Conservation (phyloP, 1,140 invertebrate genomes). For the Neelides sp. region DNA sequence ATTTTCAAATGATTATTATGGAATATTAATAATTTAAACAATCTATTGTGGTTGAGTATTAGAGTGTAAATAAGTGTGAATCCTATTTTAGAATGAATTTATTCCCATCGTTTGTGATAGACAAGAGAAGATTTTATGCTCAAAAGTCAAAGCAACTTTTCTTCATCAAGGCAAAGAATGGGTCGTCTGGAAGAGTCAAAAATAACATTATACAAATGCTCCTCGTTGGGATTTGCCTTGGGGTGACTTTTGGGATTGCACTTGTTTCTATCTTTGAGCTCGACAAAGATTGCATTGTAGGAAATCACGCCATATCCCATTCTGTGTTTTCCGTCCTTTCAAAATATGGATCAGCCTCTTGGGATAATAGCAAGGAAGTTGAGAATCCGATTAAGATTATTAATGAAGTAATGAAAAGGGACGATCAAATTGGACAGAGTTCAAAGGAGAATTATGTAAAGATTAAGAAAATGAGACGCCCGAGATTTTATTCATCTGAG, state of each 20-base stretch:
- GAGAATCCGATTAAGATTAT: background rate
- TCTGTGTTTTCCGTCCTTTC: background rate
- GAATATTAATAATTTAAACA: too few relatives aligned
- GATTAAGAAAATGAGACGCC: slow-evolving; percentile 39
- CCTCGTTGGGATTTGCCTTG: slow-evolving; percentile 17
- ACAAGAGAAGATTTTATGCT: slow-evolving; percentile 11
- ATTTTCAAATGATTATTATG: too few relatives aligned
- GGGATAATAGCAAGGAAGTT: background rate
- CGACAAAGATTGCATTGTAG: slow-evolving; percentile 1
- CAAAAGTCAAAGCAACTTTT: slow-evolving; percentile 11
- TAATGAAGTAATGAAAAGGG: background rate
- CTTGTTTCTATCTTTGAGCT: slow-evolving; percentile 12
- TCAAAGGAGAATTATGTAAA: slow-evolving; percentile 3
- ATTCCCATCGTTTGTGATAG: slow-evolving; percentile 9
- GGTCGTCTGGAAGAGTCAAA: background rate
- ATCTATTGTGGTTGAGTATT: too few relatives aligned
- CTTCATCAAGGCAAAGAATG: background rate
- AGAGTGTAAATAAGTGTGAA: too few relatives aligned
- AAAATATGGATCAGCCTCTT: background rate
- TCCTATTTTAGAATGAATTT: slow-evolving; percentile 16
- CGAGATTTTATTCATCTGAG: slow-evolving; percentile 83
- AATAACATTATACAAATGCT: slow-evolving; percentile 12
- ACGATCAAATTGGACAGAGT: background rate
- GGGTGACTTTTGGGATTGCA: slow-evolving; percentile 13
- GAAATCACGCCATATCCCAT: background rate